Base-by-base conservation (phyloP, 2,113 vertebrate species). In the Nycticryphes semicollaris region DNA sequence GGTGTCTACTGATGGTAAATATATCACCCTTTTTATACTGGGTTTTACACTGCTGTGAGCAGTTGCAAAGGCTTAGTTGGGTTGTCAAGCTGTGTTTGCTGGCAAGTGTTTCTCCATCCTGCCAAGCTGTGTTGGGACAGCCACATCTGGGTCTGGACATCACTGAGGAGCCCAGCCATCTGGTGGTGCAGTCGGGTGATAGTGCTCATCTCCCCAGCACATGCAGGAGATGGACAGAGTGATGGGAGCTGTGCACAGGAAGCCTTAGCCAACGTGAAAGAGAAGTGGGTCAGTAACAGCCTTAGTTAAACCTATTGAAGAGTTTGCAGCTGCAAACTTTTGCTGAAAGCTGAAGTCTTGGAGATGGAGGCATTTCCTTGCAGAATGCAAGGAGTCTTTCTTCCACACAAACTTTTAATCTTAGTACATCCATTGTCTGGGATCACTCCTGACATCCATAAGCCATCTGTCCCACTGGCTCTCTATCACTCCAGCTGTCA, bases 111-210 rank as follows among this genome's bases (percentile, higher is more conserved):
- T 54, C 41, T 68, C 37, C 59, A 30, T 47, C 37, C 53, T 63
- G 47, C 39, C 53, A 24, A 14, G 35, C 41, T 50, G 57, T 10
- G 13, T 22, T 39, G 59, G 30, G n/a, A 45, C 64, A 66, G 87
- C 68, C 35, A 5, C 21, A 27, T 30, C 23, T 35, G 56, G 59
- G 35, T 35, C 18, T 60, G 53, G 51, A 19, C 4, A 0, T 41
- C 1, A 2, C 51, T 0, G 2, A 66, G 74, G 45, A 88, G n/a
- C 43, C 62, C 3, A 1, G 27, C 23, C 3, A 2, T 48, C 33
- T 1, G 1, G 28, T 1, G 3, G 25, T 45, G 51, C 6, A 2
- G 78, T 15, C 15, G 21, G 51, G 53, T 51, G 62, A 14, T 28
- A 23, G 62, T 10, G 3, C 47, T 33, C 39, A 4, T 59, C 62